Conservation (phyloP, 2,113 vertebrate species). For the Phrynosoma platyrhinos region DNA sequence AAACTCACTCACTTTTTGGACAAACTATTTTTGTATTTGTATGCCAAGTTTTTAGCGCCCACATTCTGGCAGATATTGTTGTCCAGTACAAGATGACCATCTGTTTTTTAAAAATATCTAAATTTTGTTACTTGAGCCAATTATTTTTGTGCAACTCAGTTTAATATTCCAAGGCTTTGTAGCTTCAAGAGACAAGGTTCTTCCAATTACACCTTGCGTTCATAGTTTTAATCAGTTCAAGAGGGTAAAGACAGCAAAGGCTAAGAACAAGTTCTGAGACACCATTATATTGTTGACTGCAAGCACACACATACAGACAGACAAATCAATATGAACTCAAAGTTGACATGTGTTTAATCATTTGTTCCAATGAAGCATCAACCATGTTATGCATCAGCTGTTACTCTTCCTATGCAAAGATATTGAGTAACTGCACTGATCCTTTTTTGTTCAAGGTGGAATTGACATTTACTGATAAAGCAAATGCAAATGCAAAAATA, state of each 20-base stretch:
- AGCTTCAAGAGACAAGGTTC: neutral
- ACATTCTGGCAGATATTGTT: neutral
- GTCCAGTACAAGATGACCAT: neutral
- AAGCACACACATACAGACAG: neutral
- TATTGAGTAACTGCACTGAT: neutral
- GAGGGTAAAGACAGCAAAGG: neutral
- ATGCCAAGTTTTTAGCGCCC: neutral
- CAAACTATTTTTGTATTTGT: neutral
- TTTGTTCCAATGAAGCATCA: neutral
- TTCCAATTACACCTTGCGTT: neutral
- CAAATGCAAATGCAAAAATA: neutral
- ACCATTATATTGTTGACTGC: neutral
- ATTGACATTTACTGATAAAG: neutral
- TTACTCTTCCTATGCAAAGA: neutral
- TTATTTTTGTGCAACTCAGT: neutral
- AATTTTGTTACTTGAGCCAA: neutral
- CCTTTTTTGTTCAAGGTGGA: neutral
- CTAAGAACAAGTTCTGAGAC: neutral
- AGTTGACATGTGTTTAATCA: neutral
- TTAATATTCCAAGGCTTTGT: neutral
- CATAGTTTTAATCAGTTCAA: neutral
- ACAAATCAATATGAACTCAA: neutral
- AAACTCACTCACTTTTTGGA: neutral
- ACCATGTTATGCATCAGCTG: neutral
- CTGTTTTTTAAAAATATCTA: neutral